These are phyloP conservation scores for Mobula birostris DNA, from an alignment of 2,113 vertebrate genomes.

Conservation along the genomic window DNA sequence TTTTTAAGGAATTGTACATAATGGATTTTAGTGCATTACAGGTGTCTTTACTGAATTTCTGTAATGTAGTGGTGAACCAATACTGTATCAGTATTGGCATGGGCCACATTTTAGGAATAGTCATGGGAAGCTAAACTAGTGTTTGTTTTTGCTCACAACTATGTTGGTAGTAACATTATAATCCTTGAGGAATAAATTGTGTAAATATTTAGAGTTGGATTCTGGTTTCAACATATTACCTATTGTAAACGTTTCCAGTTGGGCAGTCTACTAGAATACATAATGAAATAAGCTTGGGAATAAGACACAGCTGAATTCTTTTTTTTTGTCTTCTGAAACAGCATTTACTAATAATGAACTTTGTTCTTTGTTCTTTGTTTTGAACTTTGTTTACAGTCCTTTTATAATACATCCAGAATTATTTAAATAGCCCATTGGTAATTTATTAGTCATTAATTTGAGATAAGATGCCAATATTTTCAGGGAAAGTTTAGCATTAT, in stretches of 20 bases:
- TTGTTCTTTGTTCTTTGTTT: no score
- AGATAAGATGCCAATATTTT: not conserved
- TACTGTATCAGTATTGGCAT: conserved; percentile 34
- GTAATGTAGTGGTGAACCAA: not conserved
- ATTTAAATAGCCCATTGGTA: not conserved
- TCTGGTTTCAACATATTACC: not conserved
- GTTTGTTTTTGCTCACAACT: not conserved
- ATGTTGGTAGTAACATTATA: not conserved
- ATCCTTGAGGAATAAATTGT: not conserved
- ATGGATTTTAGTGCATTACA: not conserved
- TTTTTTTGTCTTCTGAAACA: not conserved
- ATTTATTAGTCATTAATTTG: not conserved
- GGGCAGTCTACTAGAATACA: not conserved
- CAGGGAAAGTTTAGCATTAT: not conserved
- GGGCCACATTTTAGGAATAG: not conserved
- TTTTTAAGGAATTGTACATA: not conserved
- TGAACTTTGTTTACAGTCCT: not conserved
- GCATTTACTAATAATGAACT: not conserved
- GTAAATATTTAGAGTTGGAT: not conserved
- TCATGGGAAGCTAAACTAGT: not conserved
- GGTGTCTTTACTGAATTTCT: not conserved
- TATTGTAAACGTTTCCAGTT: not conserved
- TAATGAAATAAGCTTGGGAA: not conserved
- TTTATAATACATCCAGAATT: not conserved
- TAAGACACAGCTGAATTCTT: not conserved